Percentiles rank a stretch among this genome's conserved stretches.
These are phyloP conservation scores for Neotragus pygmaeus DNA, from an alignment of 2,113 vertebrate species.

Conservation along the genomic window DNA sequence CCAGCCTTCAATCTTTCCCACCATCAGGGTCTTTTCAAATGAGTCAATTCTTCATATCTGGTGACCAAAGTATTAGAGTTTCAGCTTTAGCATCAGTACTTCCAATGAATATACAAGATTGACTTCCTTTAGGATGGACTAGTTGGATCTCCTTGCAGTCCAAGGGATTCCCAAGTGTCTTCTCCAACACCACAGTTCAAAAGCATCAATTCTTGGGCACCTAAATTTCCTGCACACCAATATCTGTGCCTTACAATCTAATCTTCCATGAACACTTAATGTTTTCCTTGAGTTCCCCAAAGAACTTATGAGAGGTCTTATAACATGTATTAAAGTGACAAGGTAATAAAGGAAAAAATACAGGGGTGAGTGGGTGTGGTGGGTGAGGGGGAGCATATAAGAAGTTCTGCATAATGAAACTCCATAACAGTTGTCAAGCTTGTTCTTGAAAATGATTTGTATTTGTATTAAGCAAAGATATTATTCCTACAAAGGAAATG, in stretches of 20 bases:
- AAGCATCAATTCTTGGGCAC: neutral
- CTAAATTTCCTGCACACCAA: neutral
- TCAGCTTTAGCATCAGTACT: neutral
- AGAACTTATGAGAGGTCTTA: constrained; percentile 33
- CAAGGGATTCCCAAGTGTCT: neutral
- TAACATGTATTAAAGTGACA: constrained; percentile 9
- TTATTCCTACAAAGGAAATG: neutral
- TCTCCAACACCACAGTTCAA: neutral
- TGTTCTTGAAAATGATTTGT: neutral
- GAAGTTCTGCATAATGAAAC: neutral
- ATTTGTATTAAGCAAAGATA: constrained; percentile 12
- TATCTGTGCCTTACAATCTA: constrained; percentile 37
- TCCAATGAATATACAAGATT: neutral
- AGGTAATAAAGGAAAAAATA: constrained; percentile 17
- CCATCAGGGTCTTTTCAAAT: neutral
- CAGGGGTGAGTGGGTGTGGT: neutral
- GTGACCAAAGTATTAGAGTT: neutral
- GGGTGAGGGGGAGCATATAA: neutral
- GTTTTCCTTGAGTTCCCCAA: constrained; percentile 57
- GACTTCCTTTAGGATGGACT: neutral
- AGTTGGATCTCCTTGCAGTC: neutral
- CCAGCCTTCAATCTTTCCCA: neutral
- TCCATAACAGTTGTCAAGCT: neutral
- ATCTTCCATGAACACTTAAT: constrained; percentile 50
- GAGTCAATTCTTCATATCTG: neutral